phyloP scores from a whole-genome alignment of 2,888 invertebrate species.

The Alcis repandata region DNA sequence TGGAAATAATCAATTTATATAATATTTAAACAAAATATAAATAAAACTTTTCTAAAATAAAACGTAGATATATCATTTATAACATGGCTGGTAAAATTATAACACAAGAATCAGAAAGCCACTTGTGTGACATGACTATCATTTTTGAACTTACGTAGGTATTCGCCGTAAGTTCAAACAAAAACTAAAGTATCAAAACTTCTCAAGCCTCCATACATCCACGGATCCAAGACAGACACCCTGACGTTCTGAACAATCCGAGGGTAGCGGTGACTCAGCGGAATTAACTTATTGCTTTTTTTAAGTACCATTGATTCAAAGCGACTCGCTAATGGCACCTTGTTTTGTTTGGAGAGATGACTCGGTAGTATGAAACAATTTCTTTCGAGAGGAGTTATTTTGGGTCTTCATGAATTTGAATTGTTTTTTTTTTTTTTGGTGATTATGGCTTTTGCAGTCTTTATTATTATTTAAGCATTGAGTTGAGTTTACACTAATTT shows the following conservation, averaged over 20 bases:
- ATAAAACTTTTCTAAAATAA: too few relatives aligned
- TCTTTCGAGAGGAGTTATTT: constrained; percentile 48
- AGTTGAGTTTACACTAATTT: not conserved
- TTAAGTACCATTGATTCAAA: constrained; percentile 77
- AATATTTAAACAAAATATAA: too few relatives aligned
- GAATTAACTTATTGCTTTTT: constrained; percentile 74
- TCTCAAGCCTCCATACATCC: constrained; percentile 42
- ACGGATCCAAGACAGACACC: constrained; percentile 65
- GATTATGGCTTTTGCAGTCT: not conserved
- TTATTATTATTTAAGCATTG: not conserved
- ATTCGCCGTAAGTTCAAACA: too few relatives aligned
- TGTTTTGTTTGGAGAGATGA: constrained; percentile 78
- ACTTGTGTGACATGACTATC: too few relatives aligned
- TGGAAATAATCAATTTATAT: too few relatives aligned
- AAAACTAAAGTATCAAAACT: constrained; percentile 58
- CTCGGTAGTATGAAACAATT: constrained; percentile 59
- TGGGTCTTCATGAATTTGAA: constrained; percentile 9
- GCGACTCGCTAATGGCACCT: constrained; percentile 77
- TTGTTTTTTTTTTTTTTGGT: constrained; percentile 3
- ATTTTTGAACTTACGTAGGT: too few relatives aligned
- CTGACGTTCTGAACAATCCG: constrained; percentile 66
- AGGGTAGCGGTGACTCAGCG: constrained; percentile 79
- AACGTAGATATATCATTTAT: too few relatives aligned
- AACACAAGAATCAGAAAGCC: too few relatives aligned
- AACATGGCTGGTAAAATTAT: too few relatives aligned